Evolutionary conservation across 2,113 vertebrate genomes (phyloP), one percentile per base, ranked within the genome.

Genomic region (Epinephelus fuscoguttatus): DNA sequence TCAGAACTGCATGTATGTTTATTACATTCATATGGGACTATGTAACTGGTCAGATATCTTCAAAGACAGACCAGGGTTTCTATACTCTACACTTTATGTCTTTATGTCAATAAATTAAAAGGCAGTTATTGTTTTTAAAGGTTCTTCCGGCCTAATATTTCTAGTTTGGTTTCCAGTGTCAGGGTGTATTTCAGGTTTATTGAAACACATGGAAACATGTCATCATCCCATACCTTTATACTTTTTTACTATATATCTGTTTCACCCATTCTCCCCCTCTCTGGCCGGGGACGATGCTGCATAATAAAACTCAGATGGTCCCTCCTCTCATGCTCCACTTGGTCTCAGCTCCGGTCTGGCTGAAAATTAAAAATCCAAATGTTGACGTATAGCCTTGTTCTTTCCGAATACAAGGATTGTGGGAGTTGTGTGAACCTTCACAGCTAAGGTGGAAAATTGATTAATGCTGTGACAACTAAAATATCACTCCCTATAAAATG

Each of bases 271-370:
- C 23, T 67, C 42, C 14, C 33, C 21, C 17, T 49, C 64, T 80
- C 67, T 7, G 70, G 45, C 60, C 45, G 19, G 63, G 50, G 30
- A 50, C 9, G n/a, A 27, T 30, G 56, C 70, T 61, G 71, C 21
- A 37, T 74, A 64, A 80, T 78, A 33, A 88, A 73, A 49, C 25
- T 81, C 80, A 76, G 56, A 72, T 40, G 57, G 42, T 68, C 64
- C 42, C 18, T 76, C 37, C 57, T 80, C 25, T 86, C 59, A 59
- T 74, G 68, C 52, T 84, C 76, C 25, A 40, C 30, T 86, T 73
- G 70, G 73, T 76, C n/a, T 59, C 25, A 57, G 30, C 30, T 45
- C 33, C 47, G 11, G 72, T 83, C 77, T 76, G 80, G 63, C 80
- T 74, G 19, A 49, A 62, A 30, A 75, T 64, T 62, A 18, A 23